Percentiles rank a stretch among this genome's conserved stretches.
phyloP scores from a whole-genome alignment of 2,888 invertebrate genomes.

The Abrostola triplasia region DNA sequence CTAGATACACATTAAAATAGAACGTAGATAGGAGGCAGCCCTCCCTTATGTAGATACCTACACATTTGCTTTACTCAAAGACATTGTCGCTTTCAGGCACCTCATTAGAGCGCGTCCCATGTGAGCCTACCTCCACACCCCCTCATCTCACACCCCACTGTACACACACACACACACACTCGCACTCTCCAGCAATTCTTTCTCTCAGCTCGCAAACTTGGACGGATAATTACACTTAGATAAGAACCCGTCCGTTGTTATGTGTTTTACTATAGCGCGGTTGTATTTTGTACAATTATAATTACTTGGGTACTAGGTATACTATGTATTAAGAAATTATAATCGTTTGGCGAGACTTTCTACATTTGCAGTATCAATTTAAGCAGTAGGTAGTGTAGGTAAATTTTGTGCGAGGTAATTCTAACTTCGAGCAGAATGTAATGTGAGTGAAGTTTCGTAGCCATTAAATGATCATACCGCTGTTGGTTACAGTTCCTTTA shows the following conservation, averaged over 20 bases:
- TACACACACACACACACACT: conserved; percentile 60
- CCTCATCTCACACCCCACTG: conserved; percentile 54
- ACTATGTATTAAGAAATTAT: neutral
- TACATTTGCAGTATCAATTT: neutral
- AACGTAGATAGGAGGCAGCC: conserved; percentile 74
- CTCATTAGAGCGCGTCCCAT: conserved; percentile 88
- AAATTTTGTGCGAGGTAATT: conserved; percentile 19
- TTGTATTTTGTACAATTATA: conserved; percentile 53
- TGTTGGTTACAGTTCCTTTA: conserved; percentile 41
- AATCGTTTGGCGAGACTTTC: neutral
- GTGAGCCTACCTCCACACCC: conserved; percentile 81
- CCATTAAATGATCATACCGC: conserved; percentile 44
- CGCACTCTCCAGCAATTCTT: conserved; percentile 80
- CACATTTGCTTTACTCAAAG: conserved; percentile 88
- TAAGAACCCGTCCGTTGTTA: conserved; percentile 77
- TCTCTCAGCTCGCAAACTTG: conserved; percentile 85
- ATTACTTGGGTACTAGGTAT: neutral
- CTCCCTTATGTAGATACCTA: conserved; percentile 86
- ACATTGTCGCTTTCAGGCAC: conserved; percentile 89
- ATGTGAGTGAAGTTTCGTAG: conserved; percentile 41
- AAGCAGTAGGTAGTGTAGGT: conserved; percentile 9
- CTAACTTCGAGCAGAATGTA: conserved; percentile 28
- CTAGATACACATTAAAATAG: conserved; percentile 65
- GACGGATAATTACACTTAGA: conserved; percentile 87
- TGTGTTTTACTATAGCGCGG: conserved; percentile 62